Evolutionary conservation across 2,888 invertebrate genomes (phyloP).

Genomic region (Syritta pipiens): DNA sequence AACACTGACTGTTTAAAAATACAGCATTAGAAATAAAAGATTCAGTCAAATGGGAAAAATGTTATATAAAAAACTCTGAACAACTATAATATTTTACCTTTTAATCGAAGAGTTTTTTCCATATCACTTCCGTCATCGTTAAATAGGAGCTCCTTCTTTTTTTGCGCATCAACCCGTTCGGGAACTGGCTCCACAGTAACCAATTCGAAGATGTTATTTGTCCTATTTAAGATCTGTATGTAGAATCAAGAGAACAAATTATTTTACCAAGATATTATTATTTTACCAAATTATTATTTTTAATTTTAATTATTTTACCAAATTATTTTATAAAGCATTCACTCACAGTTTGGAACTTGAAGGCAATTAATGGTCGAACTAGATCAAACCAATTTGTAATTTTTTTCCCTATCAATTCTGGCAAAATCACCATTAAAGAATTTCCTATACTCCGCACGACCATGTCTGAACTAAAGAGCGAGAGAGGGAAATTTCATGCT

Average conservation of each 20-base stretch:
- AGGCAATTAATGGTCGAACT: conserved; percentile 94
- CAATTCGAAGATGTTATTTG: conserved; percentile 98
- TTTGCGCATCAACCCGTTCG: conserved; percentile 82
- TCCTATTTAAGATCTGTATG: conserved; percentile 92
- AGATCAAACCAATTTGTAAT: conserved; percentile 95
- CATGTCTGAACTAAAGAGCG: conserved; percentile 87
- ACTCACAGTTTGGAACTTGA: conserved; percentile 96
- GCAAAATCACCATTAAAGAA: conserved; percentile 92
- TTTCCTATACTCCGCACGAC: conserved; percentile 93
- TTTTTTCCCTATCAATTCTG: conserved; percentile 92
- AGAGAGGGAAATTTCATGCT: not conserved
- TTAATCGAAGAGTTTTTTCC: conserved; percentile 88
- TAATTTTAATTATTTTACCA: too few relatives aligned
- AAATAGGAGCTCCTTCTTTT: conserved; percentile 81
- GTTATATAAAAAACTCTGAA: not conserved
- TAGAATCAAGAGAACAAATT: not conserved
- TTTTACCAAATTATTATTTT: not conserved
- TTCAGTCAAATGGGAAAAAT: too few relatives aligned
- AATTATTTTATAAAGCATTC: too few relatives aligned
- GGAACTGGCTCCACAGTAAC: conserved; percentile 93
- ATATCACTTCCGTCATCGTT: conserved; percentile 83
- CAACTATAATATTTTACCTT: conserved; percentile 81
- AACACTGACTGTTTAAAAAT: too few relatives aligned
- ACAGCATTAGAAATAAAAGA: too few relatives aligned
- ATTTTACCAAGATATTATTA: too few relatives aligned